Conservation (phyloP, 2,888 invertebrate genomes). For the Sylvicola cinctus region DNA sequence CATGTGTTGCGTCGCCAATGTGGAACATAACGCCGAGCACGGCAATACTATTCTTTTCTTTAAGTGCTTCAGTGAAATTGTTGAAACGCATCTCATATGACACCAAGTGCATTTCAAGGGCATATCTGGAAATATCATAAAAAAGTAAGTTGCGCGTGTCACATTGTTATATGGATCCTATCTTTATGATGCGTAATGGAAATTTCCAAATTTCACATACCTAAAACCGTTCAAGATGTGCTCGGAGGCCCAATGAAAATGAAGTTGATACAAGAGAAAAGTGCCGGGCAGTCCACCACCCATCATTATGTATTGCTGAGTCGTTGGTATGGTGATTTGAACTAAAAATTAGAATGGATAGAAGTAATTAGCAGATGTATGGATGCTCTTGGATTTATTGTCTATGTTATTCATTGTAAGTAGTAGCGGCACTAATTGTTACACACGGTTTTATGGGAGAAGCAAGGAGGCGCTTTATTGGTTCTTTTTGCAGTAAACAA, state of each 20-base stretch:
- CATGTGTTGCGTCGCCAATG: constrained; percentile 19
- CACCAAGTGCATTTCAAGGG: constrained; percentile 44
- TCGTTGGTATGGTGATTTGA: constrained; percentile 7
- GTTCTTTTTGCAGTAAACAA: no score
- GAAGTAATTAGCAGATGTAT: no score
- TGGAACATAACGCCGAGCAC: constrained; percentile 42
- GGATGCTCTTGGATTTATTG: no score
- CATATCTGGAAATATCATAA: constrained; percentile 24
- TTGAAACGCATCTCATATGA: constrained; percentile 30
- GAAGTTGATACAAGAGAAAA: constrained; percentile 49
- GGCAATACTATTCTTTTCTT: constrained; percentile 33
- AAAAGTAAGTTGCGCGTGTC: constrained; percentile 11
- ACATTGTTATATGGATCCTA: not conserved
- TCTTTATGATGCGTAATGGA: constrained; percentile 10
- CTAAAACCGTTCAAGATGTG: constrained; percentile 48
- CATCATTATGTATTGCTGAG: constrained; percentile 12
- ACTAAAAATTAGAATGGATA: no score
- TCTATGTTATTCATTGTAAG: no score
- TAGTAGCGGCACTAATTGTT: no score
- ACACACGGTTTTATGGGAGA: no score
- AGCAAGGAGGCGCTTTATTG: no score
- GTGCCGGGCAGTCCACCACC: constrained; percentile 37
- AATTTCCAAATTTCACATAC: constrained; percentile 16
- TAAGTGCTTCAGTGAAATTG: constrained; percentile 29
- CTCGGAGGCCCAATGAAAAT: constrained; percentile 74